Evolutionary conservation across 2,888 invertebrate species (phyloP), one percentile per base, ranked within the genome.

Genomic region (Andrena hattorfiana): DNA sequence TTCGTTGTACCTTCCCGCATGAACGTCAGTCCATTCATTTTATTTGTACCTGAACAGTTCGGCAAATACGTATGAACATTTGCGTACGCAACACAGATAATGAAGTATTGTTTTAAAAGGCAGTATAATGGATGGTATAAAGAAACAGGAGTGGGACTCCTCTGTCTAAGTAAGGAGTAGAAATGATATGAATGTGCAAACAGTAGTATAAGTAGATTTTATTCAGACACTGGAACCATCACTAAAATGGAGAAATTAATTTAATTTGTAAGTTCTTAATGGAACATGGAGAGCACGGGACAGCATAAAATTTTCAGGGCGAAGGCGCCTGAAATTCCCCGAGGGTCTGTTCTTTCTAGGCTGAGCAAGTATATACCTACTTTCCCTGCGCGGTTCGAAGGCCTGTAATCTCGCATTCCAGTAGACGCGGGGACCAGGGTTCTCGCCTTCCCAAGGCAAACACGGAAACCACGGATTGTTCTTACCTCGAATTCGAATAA

Each of bases 401-500:
- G 28, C 70, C 64, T 26, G 71, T 30, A 64, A 85, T 75, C 73
- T 69, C n/a, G 64, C 72, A 78, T 73, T 66, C 88, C 63, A 59
- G 51, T 35, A 80, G 79, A 83, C 76, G 56, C 64, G 48, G 78
- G 70, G 63, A 81, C 74, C 79, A 23, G 77, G 78, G 49, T n/a
- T 83, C 79, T 80, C 80, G 76, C 75, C 62, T 78, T 67, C 75
- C 81, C 73, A 88, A 89, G 84, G 84, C 86, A 90, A 89, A 90
- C 83, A 87, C 63, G 69, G 68, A 30, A 75, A 71, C 74, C 89
- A 74, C 77, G 76, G 82, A 87, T 87, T 79, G 87, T 88, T 85
- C 81, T 87, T 85, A 84, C 70, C 82, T 72, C 77, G 85, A 80
- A 89, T 88, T 82, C 85, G 86, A 87, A 88, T 90, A 90, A 91